A percentile compares a stretch with the other conserved stretches of the same genome.
Evolutionary conservation across 2,888 invertebrate species (phyloP).

Genomic region (Yponomeuta plumbellus): DNA sequence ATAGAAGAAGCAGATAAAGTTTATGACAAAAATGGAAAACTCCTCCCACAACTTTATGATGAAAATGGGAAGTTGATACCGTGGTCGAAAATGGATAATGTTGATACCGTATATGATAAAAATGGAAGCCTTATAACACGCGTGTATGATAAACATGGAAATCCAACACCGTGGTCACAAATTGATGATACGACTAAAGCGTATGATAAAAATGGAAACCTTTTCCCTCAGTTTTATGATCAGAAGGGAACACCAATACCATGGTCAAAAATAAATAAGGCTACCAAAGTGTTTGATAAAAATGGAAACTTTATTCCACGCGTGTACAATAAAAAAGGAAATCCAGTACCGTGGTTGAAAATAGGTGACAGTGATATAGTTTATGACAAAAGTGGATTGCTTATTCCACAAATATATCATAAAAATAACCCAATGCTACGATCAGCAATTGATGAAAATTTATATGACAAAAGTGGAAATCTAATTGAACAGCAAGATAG

Average conservation of each 20-base stretch:
- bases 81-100: background rate
- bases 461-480: background rate
- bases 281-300: background rate
- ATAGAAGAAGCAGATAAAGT: background rate
- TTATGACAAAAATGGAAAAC: background rate
- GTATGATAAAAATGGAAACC: background rate
- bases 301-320: background rate
- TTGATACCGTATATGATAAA: background rate
- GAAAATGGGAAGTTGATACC: background rate
- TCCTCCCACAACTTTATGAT: background rate
- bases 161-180: background rate
- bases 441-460: background rate
- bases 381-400: background rate
- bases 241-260: background rate
- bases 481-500: too few species aligned
- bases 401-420: background rate
- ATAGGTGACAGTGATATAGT: background rate
- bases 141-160: background rate
- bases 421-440: background rate
- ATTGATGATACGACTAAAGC: background rate
- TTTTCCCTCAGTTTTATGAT: background rate
- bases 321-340: background rate
- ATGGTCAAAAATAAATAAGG: background rate
- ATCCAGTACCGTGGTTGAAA: background rate
- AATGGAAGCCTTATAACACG: background rate